Evolutionary conservation across 2,888 invertebrate species (phyloP).

Genomic region (Leptarthrus brevirostris): DNA sequence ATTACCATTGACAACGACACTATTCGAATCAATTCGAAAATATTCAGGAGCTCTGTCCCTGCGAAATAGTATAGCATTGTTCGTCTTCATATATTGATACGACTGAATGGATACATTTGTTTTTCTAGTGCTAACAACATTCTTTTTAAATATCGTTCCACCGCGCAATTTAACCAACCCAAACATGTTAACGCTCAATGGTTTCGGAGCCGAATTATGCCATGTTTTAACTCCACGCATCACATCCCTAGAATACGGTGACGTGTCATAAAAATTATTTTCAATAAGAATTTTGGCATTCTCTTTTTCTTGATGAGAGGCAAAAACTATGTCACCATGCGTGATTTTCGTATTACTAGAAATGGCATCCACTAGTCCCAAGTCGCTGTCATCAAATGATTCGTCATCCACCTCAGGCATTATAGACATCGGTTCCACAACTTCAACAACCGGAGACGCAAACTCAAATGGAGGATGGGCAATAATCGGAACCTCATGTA

Average conservation of each 20-base stretch:
- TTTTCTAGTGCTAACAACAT: conserved; percentile 40
- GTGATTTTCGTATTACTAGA: background rate
- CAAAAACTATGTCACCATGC: background rate
- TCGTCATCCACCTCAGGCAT: conserved; percentile 10
- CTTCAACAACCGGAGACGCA: background rate
- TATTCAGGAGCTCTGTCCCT: background rate
- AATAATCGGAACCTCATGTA: background rate
- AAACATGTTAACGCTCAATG: conserved; percentile 46
- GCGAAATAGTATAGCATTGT: background rate
- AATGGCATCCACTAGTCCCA: background rate
- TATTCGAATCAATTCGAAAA: background rate
- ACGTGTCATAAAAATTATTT: conserved; percentile 10
- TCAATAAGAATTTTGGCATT: conserved; percentile 15
- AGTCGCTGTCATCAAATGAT: background rate
- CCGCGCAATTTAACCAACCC: conserved; percentile 48
- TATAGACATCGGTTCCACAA: conserved; percentile 4
- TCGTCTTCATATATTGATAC: background rate
- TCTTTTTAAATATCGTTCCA: conserved; percentile 49
- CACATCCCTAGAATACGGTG: conserved; percentile 11
- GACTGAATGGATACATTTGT: background rate
- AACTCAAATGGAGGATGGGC: background rate
- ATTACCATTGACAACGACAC: background rate
- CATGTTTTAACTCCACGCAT: conserved; percentile 31
- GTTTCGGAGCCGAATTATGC: conserved; percentile 48
- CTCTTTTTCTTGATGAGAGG: conserved; percentile 24